phyloP scores from a whole-genome alignment of 2,888 invertebrate genomes.

The Cantharis rufa region DNA sequence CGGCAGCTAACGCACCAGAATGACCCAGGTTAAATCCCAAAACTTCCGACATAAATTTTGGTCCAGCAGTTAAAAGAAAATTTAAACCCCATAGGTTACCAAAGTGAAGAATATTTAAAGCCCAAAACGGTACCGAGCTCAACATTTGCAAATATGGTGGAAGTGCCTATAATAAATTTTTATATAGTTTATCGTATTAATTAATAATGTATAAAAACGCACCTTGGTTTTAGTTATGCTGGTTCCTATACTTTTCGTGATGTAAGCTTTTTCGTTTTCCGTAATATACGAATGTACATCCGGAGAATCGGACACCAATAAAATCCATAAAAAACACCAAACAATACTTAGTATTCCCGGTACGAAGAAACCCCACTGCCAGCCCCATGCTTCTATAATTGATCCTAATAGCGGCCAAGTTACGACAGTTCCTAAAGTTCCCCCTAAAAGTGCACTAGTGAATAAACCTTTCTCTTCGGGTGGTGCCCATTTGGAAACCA shows the following conservation, averaged over 20 bases:
- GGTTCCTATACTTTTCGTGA: conserved; percentile 63
- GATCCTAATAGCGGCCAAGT: conserved; percentile 57
- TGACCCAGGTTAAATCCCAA: conserved; percentile 72
- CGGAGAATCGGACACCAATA: conserved; percentile 60
- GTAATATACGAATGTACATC: conserved; percentile 61
- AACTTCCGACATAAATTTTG: conserved; percentile 73
- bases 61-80: conserved; percentile 76
- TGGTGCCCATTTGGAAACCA: conserved; percentile 56
- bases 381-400: conserved; percentile 51
- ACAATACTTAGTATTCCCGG: conserved; percentile 45
- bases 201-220: not conserved
- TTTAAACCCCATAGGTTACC: conserved; percentile 79
- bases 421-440: conserved; percentile 57
- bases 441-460: conserved; percentile 57
- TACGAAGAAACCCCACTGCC: conserved; percentile 51
- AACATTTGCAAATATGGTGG: conserved; percentile 69
- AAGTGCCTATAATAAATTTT: conserved; percentile 59
- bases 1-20: conserved; percentile 70
- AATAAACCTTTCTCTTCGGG: conserved; percentile 58
- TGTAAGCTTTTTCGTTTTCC: conserved; percentile 57
- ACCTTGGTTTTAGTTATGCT: conserved; percentile 55
- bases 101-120: conserved; percentile 69
- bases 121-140: conserved; percentile 70
- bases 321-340: conserved; percentile 57
- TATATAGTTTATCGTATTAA: conserved; percentile 5